Evolutionary conservation across 2,888 invertebrate genomes (phyloP), one percentile per base, ranked within the genome.

Genomic region (Lepidocyrtinus sp.): DNA sequence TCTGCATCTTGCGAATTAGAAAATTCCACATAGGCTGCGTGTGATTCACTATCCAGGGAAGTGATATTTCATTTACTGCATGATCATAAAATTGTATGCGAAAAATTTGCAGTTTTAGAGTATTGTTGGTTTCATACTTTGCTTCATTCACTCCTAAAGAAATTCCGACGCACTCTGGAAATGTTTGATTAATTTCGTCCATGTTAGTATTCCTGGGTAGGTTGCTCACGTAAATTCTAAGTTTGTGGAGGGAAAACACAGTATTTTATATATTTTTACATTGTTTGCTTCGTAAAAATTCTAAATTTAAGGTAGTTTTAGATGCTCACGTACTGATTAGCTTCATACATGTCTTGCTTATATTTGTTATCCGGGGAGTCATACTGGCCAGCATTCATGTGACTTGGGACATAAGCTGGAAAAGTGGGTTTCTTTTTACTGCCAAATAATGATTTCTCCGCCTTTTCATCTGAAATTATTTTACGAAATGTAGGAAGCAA

Each of bases 121-220:
- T n/a, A n/a, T 46, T 63, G 1, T 19, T 45, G 46, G 1, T 62
- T 5, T 55, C 25, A 2, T 17, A 77, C 71, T 24, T 65, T 21
- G 26, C 19, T 15, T 71, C 70, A 17, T 70, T 77, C 5, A 65
- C 71, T 22, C 65, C 71, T 46, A 71, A 65, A 5, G 27, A 22
- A 15, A 75, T 75, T 1, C 64, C 46, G 1, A 63, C 67, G 61
- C 75, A 75, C 12, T 69, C 75, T 21, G 75, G 81, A 62, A 81
- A 81, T 19, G 75, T 12, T 46, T 45, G 26, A 25, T 65, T 45
- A 12, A 81, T 45, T 50, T 81, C 81, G 5, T 19, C 63, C 75
- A 81, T 81, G 59, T 71, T 81, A 2, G 81, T 72, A 2, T 68
- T 24, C 1, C n/a, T 7, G 5, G 75, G 81, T 24, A 81, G n/a